Base-by-base conservation (phyloP, 1,140 invertebrate species). In the Augochlora pura region DNA sequence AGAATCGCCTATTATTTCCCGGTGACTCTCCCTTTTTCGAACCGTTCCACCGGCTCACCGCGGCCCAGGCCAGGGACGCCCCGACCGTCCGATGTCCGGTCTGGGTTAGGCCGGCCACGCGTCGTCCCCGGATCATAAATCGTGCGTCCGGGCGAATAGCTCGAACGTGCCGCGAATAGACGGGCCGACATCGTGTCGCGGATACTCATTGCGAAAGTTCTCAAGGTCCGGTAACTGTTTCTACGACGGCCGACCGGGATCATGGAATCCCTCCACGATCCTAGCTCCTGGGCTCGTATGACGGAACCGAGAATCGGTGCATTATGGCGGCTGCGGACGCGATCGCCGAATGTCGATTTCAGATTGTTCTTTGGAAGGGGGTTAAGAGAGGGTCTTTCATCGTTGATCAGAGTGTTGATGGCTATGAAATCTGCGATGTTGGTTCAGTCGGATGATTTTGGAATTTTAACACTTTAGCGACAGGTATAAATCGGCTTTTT, bases 1-100 rank as follows among this genome's bases (percentile, higher is more conserved):
- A n/a, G 25, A 67, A 83, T 84, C 75, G 60, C 69, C 74, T 60
- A 42, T 63, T 72, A 82, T 69, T 77, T 71, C 27, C 23, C 39
- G 67, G 9, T 27, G 38, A 14, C 65, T 82, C 49, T 25, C 49
- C 23, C 42, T 21, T 65, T 77, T 69, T 23, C 23, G 42, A 21
- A 46, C 9, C 21, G 9, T 18, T 14, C 21, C 12, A 12, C 38
- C 32, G n/a, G 27, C 49, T 6, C 38, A 8, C 12, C 5, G 0
- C 18, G 39, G 14, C 8, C 63, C 23, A 3, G 14, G 39, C 3
- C 7, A n/a, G 7, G 14, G 2, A 38, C 39, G 27, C 2, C 2
- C 8, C 23, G 54, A 52, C 39, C 39, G 39, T 38, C 3, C 23
- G 18, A 25, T 32, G 23, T 67, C 38, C 74, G 52, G 42, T 46